A percentile compares a stretch with the other conserved stretches of the same genome.
phyloP scores from a whole-genome alignment of 1,140 invertebrate genomes.

The Drosophila sturtevanti region DNA sequence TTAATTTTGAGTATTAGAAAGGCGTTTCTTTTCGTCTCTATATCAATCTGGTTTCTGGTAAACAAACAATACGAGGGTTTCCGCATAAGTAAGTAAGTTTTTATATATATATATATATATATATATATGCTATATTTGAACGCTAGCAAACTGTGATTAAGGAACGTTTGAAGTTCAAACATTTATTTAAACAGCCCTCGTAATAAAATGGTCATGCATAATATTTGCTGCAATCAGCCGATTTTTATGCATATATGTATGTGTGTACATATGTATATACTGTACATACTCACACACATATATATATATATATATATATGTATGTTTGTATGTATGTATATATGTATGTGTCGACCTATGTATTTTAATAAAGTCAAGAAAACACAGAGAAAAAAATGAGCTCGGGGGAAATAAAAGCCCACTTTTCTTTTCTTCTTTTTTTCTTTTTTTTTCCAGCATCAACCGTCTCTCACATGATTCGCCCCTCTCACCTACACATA shows the following conservation, averaged over 20 bases:
- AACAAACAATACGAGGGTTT: neutral
- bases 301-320: too few species aligned
- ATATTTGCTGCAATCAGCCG: slow-evolving; percentile 2
- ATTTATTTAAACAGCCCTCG: neutral
- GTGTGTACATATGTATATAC: neutral
- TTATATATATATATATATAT: too few species aligned
- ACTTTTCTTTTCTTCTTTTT: neutral
- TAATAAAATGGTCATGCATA: neutral
- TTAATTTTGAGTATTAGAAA: too few species aligned
- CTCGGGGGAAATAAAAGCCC: neutral
- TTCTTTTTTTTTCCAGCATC: neutral
- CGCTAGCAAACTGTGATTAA: too few species aligned
- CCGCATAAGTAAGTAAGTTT: too few species aligned
- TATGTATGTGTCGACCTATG: neutral
- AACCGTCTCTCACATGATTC: neutral
- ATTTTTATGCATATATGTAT: neutral
- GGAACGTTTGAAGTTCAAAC: too few species aligned
- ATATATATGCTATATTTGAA: too few species aligned
- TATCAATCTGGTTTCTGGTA: neutral
- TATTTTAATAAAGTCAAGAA: slow-evolving; percentile 59
- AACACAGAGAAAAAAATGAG: slow-evolving; percentile 15
- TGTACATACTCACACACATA: too few species aligned
- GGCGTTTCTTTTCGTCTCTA: neutral
- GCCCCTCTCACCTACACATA: slow-evolving; percentile 25
- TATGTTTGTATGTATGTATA: neutral